Base-by-base conservation (phyloP, 2,113 vertebrate species). In the Lynx canadensis region DNA sequence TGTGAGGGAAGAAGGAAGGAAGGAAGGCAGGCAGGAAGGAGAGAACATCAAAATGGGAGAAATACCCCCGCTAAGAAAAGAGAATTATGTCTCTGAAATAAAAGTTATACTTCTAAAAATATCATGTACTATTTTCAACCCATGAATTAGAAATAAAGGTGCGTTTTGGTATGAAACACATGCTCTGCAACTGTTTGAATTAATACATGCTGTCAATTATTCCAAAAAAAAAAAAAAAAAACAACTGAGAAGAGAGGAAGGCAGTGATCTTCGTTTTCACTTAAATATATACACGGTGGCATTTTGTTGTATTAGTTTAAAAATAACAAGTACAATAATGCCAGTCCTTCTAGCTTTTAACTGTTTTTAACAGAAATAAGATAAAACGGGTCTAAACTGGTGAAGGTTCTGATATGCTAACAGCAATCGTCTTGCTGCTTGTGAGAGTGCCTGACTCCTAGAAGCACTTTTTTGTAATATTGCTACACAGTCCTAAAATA, bases 81-180 rank as follows among this genome's bases (percentile, higher is more conserved):
- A 76, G 1, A 94, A 97, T 29, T 82, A 80, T n/a, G 92, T 68
- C 71, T 89, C 92, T 1, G 0, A 90, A 96, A 76, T 41, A 97
- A 98, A 98, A 96, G 60, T 23, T 55, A 41, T 57, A 25, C 68
- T 96, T 97, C 69, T 94, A 78, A 83, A 96, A 92, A 63, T 0
- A 38, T 65, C 63, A 68, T 9, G n/a, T 0, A 0, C 48, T 96
- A 41, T 33, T 97, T n/a, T 23, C 48, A 93, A 88, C 94, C 89
- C 81, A 78, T 88, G 96, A 98, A 96, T 83, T 60, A 66, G 71
- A 97, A 97, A n/a, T 33, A 97, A 94, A 89, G 36, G 79, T 38
- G 79, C 4, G 82, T 1, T 88, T 76, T 83, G 57, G 7, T n/a
- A 76, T 12, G 19, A 55, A 89, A 92, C 36, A 66, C 19, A 74